phyloP scores from a whole-genome alignment of 1,140 invertebrate genomes.

The Nasonia vitripennis region DNA sequence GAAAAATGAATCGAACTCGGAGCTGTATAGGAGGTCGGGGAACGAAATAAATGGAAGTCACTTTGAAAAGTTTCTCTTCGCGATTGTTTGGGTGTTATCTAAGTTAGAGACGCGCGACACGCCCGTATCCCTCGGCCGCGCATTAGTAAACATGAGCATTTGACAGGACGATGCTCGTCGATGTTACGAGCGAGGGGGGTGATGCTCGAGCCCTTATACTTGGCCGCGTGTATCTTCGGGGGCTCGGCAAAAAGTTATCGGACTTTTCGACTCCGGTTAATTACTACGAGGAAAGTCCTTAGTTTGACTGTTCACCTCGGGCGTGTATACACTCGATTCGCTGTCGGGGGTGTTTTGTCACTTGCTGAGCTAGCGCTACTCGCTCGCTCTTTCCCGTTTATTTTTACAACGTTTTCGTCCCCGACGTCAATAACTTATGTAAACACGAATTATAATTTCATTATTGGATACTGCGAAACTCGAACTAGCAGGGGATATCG shows the following conservation, averaged over 20 bases:
- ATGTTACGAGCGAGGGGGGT: not conserved
- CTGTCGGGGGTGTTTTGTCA: not conserved
- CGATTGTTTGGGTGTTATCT: slow-evolving; percentile 30
- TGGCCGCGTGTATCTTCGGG: not conserved
- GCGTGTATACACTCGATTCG: not conserved
- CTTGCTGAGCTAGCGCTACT: not conserved
- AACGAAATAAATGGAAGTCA: slow-evolving; percentile 2
- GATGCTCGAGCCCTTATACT: not conserved
- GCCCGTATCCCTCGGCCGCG: not conserved
- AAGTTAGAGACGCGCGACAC: slow-evolving; percentile 12
- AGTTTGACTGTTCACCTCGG: not conserved
- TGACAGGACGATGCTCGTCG: not conserved
- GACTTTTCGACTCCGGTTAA: not conserved
- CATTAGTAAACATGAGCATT: slow-evolving; percentile 47
- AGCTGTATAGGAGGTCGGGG: not conserved
- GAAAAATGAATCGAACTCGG: not conserved
- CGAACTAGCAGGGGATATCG: too few species aligned
- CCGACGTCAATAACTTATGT: too few species aligned
- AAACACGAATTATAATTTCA: too few species aligned
- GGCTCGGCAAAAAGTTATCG: not conserved
- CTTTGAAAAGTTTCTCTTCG: slow-evolving; percentile 6
- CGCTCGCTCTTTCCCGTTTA: not conserved
- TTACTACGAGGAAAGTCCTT: not conserved
- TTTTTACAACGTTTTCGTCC: not conserved
- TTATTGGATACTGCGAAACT: too few species aligned